A percentile compares a stretch with the other conserved stretches of the same genome.
Evolutionary conservation across 2,888 invertebrate genomes (phyloP).

Genomic region (Scelioninae gen. 1): DNA sequence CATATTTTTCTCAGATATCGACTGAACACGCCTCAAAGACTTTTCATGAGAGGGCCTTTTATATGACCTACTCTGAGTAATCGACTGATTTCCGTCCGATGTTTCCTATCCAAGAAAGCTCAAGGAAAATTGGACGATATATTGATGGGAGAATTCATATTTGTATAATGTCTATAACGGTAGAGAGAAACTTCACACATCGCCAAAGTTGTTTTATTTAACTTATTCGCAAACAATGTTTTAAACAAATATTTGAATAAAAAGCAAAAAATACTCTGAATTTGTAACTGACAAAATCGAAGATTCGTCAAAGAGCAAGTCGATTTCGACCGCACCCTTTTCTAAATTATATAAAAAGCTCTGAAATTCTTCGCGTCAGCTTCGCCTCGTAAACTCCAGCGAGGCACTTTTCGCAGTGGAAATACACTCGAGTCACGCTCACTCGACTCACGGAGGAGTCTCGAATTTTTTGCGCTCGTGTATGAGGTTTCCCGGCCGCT

Average conservation of each 20-base stretch:
- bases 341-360: constrained; percentile 20
- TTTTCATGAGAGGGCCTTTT: constrained; percentile 72
- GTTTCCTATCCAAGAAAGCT: constrained; percentile 36
- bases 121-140: constrained; percentile 45
- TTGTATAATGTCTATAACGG: not conserved
- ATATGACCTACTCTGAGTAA: constrained; percentile 66
- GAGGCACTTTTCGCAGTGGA: constrained; percentile 55
- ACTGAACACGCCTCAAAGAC: constrained; percentile 77
- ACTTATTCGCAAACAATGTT: too few species aligned
- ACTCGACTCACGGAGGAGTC: constrained; percentile 66
- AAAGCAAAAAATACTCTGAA: too few species aligned
- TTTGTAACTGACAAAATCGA: too few species aligned
- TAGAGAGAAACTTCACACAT: too few species aligned
- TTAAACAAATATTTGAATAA: too few species aligned
- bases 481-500: constrained; percentile 51
- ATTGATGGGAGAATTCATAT: constrained; percentile 24
- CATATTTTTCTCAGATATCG: constrained; percentile 73
- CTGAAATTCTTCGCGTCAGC: constrained; percentile 30
- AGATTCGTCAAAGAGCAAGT: too few species aligned
- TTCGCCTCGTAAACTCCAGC: constrained; percentile 40
- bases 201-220: too few species aligned
- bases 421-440: constrained; percentile 69
- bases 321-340: constrained; percentile 29
- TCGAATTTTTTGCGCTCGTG: constrained; percentile 61
- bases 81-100: constrained; percentile 68